Evolutionary conservation across 1,140 invertebrate species (phyloP).

Genomic region (Drosophila orosa): DNA sequence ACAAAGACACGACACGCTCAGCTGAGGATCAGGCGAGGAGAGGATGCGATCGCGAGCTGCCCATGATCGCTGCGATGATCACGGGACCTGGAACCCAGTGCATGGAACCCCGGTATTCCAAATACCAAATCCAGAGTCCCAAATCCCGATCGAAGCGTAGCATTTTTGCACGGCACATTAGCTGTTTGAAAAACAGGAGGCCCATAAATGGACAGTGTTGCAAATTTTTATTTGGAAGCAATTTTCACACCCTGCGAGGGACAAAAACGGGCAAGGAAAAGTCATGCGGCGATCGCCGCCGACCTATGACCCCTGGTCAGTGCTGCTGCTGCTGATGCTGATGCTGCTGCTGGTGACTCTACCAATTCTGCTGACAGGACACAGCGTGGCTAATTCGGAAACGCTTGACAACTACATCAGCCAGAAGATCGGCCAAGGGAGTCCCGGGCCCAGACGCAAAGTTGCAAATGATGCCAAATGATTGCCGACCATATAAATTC

Average conservation of each 20-base stretch:
- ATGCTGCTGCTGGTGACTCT: constrained; percentile 21
- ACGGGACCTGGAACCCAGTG: constrained; percentile 23
- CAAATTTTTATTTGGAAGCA: constrained; percentile 83
- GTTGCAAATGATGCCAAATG: constrained; percentile 81
- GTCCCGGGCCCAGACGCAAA: constrained; percentile 21
- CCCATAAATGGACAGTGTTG: constrained; percentile 64
- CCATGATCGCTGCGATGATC: constrained; percentile 71
- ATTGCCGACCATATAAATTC: constrained; percentile 81
- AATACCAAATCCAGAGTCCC: neutral
- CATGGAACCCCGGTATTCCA: constrained; percentile 11
- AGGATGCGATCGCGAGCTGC: constrained; percentile 61
- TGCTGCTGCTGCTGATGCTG: constrained; percentile 34
- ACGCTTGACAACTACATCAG: constrained; percentile 73
- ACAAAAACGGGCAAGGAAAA: constrained; percentile 36
- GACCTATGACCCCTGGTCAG: constrained; percentile 45
- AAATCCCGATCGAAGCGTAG: constrained; percentile 48
- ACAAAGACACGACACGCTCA: constrained; percentile 64
- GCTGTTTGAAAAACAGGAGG: constrained; percentile 50
- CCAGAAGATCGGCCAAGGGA: constrained; percentile 9
- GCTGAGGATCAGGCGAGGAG: constrained; percentile 20
- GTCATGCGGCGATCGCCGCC: constrained; percentile 43
- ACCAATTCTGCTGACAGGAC: constrained; percentile 64
- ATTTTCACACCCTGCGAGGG: constrained; percentile 75
- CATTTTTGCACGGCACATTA: constrained; percentile 76
- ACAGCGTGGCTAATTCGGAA: constrained; percentile 69